These are phyloP conservation scores for Acromyrmex echinatior DNA, from an alignment of 1,140 invertebrate genomes.

Conservation along the genomic window DNA sequence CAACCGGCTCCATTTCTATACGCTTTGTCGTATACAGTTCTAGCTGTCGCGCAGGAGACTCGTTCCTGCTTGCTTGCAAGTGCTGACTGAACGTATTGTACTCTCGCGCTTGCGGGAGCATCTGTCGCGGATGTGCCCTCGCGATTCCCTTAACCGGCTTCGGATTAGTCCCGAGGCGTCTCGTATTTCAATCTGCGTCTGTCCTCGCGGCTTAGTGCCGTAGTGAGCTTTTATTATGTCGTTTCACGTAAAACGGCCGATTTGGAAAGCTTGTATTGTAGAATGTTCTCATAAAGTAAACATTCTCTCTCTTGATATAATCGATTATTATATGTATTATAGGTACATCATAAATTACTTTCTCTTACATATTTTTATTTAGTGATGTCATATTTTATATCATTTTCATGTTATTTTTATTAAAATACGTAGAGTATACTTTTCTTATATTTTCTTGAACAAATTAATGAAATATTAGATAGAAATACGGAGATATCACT, in stretches of 20 bases:
- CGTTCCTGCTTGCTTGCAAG: constrained; percentile 29
- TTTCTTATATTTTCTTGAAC: background rate
- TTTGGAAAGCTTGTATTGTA: background rate
- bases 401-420: constrained; percentile 9
- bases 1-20: background rate
- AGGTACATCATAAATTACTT: no score
- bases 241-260: background rate
- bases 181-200: constrained; percentile 18
- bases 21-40: background rate
- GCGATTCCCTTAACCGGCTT: constrained; percentile 67
- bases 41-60: background rate
- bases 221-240: background rate
- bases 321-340: background rate
- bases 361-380: background rate
- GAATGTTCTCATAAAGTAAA: background rate
- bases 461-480: background rate
- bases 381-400: background rate
- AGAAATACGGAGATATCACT: background rate
- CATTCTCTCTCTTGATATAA: background rate
- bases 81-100: constrained; percentile 38
- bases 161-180: constrained; percentile 62
- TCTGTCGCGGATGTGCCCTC: constrained; percentile 49
- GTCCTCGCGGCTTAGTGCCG: background rate
- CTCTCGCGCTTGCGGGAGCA: constrained; percentile 38
- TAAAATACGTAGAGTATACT: background rate